A percentile compares a stretch with the other conserved stretches of the same genome.
Conservation (phyloP, 2,113 vertebrate genomes). For the Probosciger aterrimus region DNA sequence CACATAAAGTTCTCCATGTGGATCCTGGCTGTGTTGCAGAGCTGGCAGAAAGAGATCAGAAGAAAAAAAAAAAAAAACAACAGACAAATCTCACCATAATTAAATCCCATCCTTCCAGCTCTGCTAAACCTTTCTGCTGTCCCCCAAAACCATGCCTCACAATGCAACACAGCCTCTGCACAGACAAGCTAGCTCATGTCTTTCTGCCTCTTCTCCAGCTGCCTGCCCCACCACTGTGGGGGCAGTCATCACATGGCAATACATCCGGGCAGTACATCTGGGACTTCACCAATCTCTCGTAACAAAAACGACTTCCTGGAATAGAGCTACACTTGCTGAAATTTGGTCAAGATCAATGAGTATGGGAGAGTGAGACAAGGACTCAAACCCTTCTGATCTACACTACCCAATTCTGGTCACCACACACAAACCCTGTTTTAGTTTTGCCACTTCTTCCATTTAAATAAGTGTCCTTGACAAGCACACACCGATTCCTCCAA, state of each 20-base stretch:
- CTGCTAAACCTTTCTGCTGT: background rate
- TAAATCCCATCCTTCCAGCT: background rate
- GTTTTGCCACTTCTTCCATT: background rate
- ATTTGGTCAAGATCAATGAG: background rate
- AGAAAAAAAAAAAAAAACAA: background rate
- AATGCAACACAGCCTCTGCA: background rate
- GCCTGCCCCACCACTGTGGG: background rate
- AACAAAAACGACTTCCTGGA: background rate
- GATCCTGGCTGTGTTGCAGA: background rate
- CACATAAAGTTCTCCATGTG: too few species aligned
- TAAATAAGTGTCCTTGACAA: background rate
- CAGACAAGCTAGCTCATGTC: background rate
- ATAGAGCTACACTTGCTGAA: background rate
- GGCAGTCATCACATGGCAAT: background rate
- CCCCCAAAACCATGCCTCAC: background rate
- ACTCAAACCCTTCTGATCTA: background rate
- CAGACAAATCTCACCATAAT: background rate
- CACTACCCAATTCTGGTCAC: background rate
- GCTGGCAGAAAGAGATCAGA: background rate
- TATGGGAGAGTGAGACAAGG: background rate
- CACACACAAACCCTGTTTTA: background rate
- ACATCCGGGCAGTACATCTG: background rate
- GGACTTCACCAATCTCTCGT: accelerated
- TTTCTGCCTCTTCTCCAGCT: background rate
- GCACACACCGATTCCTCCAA: background rate